Evolutionary conservation across 2,888 invertebrate species (phyloP), one percentile per base, ranked within the genome.

Genomic region (Strigamia maritima): DNA sequence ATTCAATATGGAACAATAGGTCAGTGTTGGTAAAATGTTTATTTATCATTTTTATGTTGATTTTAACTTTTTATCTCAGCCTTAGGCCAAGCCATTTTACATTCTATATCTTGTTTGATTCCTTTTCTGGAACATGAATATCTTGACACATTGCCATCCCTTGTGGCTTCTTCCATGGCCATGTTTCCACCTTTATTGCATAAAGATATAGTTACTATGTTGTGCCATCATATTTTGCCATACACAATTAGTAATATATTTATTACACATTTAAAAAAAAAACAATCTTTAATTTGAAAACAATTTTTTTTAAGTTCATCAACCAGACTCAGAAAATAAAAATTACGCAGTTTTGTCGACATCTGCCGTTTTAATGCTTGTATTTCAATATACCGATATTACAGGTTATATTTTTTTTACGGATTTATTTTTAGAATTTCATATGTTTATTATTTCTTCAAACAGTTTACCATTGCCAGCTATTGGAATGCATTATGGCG

Each of bases 91-190:
- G 93, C 95, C 35, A 90, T 98, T 78, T 90, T 99, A 49, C 96
- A 97, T 87, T 96, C 97, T 83, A 89, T 98, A 82, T 95, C 96
- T 81, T 97, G 97, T 85, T 89, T 99, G 82, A 90, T 98, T 81
- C 97, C 98, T 14, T 99, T 99, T 87, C 88, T 99, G 84, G 98
- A 98, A 86, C 93, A 95, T 85, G 98, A 98, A 85, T 90, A 95
- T 85, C 93, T 99, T 83, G 98, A 98, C 88, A 94, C 95, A 84
- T 89, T 99, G 83, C 97, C 98, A 26, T 97, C 97, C 86, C 89
- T 97, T 83, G 93, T 96, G 76, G 97, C 98, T 77, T 95, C 95
- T 83, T 93, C 96, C 82, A 93, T 99, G 84, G 94, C 96, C 79
- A 94, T 95, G 76, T 91, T 99, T 85, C 98, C 98, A 0, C 90